Conservation (phyloP, 2,888 invertebrate species). For the Cyaniris semiargus region DNA sequence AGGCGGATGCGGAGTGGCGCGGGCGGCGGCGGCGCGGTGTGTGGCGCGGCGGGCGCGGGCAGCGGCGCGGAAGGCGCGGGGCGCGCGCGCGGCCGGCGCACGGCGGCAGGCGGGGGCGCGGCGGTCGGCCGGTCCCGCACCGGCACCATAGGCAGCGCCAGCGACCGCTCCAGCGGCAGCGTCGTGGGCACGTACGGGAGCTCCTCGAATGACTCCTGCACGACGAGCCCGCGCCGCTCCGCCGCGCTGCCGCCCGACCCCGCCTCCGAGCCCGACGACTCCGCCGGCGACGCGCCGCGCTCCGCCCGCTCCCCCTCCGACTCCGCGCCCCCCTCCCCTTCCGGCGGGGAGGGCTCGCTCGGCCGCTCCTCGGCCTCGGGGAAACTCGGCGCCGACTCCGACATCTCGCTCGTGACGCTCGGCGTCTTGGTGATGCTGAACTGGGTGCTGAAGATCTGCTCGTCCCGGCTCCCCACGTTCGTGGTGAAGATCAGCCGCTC, state of each 20-base stretch:
- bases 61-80: constrained; percentile 64
- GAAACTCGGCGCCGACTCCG: constrained; percentile 69
- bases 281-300: constrained; percentile 47
- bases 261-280: constrained; percentile 87
- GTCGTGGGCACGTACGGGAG: constrained; percentile 95
- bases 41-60: constrained; percentile 46
- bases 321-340: constrained; percentile 36
- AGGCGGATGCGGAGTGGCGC: constrained; percentile 63
- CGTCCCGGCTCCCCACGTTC: constrained; percentile 84
- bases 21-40: constrained; percentile 53
- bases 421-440: constrained; percentile 84
- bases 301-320: constrained; percentile 42
- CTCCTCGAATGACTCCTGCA: constrained; percentile 92
- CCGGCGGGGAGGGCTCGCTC: constrained; percentile 37
- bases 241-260: constrained; percentile 78
- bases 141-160: constrained; percentile 90
- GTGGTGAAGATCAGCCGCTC: constrained; percentile 84
- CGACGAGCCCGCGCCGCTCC: constrained; percentile 85
- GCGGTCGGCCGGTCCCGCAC: constrained; percentile 75
- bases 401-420: constrained; percentile 82
- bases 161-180: constrained; percentile 90
- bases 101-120: constrained; percentile 64
- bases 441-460: constrained; percentile 85
- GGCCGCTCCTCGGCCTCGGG: constrained; percentile 81
- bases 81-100: constrained; percentile 82